phyloP scores from a whole-genome alignment of 2,888 invertebrate genomes.

The Polymixis lichenea region DNA sequence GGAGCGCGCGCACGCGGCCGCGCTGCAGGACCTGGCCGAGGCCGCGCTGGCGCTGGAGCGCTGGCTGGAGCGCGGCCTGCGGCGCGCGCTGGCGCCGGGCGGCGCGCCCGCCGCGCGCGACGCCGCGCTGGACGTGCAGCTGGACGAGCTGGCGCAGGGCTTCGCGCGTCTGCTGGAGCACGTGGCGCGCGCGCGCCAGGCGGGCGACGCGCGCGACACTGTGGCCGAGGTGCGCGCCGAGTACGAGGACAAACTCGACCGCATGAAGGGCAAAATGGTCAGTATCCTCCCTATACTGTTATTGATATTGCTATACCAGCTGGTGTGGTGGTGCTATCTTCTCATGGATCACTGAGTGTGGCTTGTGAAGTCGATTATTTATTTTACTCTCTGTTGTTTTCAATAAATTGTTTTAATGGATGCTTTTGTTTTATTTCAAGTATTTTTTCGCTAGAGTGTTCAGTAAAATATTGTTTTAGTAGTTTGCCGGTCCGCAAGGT shows the following conservation, averaged over 20 bases:
- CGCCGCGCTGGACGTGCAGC: conserved; percentile 80
- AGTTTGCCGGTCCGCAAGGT: conserved; percentile 74
- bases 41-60: conserved; percentile 83
- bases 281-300: conserved; percentile 88
- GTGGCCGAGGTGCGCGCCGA: conserved; percentile 91
- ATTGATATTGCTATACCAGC: conserved; percentile 87
- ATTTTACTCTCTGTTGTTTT: conserved; percentile 72
- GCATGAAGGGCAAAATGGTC: conserved; percentile 96
- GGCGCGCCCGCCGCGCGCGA: conserved; percentile 72
- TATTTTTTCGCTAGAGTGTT: conserved; percentile 73
- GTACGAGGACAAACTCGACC: conserved; percentile 94
- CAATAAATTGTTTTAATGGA: conserved; percentile 81
- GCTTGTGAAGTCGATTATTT: conserved; percentile 78
- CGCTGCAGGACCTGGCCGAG: conserved; percentile 84
- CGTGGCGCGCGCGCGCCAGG: conserved; percentile 76
- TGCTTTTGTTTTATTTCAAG: conserved; percentile 85
- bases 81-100: conserved; percentile 71
- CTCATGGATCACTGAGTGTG: conserved; percentile 81
- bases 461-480: conserved; percentile 76
- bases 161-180: conserved; percentile 75
- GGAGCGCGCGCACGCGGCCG: conserved; percentile 84
- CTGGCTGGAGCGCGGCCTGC: conserved; percentile 83
- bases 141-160: conserved; percentile 83
- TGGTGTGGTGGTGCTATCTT: conserved; percentile 88
- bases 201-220: conserved; percentile 76